Evolutionary conservation across 2,888 invertebrate genomes (phyloP).

Genomic region (Sialis fuliginosa): DNA sequence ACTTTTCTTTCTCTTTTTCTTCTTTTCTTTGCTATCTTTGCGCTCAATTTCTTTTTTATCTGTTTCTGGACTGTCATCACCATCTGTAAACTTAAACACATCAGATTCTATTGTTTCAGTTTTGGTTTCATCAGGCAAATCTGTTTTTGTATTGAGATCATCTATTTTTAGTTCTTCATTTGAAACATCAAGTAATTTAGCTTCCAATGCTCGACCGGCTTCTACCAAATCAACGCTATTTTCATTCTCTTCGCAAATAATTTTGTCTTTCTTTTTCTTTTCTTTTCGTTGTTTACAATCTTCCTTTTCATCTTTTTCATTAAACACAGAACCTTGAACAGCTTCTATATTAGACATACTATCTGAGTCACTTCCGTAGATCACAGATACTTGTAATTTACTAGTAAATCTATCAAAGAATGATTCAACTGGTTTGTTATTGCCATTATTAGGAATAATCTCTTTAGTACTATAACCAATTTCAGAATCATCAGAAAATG

Average conservation of each 20-base stretch:
- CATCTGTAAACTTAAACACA: slow-evolving; percentile 42
- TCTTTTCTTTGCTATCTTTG: slow-evolving; percentile 54
- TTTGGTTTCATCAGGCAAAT: slow-evolving; percentile 14
- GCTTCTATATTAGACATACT: slow-evolving; percentile 14
- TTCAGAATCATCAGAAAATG: slow-evolving; percentile 54
- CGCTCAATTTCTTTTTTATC: slow-evolving; percentile 26
- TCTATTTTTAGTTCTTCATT: slow-evolving; percentile 22
- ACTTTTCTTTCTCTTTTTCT: slow-evolving; percentile 70
- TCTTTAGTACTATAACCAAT: slow-evolving; percentile 18
- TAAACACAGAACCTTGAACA: slow-evolving; percentile 18
- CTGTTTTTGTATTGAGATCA: slow-evolving; percentile 18
- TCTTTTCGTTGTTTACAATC: slow-evolving; percentile 40
- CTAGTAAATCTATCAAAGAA: slow-evolving; percentile 16
- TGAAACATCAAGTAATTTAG: slow-evolving; percentile 52
- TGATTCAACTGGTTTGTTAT: slow-evolving; percentile 14
- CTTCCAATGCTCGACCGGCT: slow-evolving; percentile 66
- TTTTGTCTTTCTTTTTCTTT: slow-evolving; percentile 41
- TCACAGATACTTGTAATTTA: slow-evolving; percentile 20
- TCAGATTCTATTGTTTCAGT: slow-evolving; percentile 22
- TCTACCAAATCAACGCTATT: slow-evolving; percentile 68
- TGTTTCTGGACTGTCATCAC: slow-evolving; percentile 34
- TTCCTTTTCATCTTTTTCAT: slow-evolving; percentile 25
- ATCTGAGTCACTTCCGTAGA: slow-evolving; percentile 34
- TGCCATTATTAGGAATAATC: slow-evolving; percentile 7
- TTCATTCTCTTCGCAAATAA: slow-evolving; percentile 42